Conservation (phyloP, 2,113 vertebrate species). For the Malurus melanocephalus region DNA sequence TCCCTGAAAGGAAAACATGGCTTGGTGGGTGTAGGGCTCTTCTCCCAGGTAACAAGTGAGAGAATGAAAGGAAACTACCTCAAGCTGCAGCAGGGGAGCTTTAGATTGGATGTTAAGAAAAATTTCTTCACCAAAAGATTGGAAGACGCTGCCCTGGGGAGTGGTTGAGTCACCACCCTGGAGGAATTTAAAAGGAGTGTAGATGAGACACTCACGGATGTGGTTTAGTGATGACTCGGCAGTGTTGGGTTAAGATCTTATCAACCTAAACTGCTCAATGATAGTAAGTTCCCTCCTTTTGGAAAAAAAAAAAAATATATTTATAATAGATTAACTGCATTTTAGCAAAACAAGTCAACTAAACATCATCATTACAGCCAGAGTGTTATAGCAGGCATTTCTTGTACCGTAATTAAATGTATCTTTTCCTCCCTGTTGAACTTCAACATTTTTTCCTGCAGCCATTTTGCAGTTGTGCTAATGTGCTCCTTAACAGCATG, state of each 20-base stretch:
- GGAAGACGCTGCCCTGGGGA: neutral
- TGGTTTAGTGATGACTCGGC: accelerated
- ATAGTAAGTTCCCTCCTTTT: neutral
- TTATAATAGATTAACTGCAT: neutral
- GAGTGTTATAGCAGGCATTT: neutral
- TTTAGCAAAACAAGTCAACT: neutral
- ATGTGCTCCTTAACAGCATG: neutral
- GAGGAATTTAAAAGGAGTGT: neutral
- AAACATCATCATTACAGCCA: neutral
- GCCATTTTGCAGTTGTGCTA: neutral
- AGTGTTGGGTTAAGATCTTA: neutral
- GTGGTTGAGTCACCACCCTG: neutral
- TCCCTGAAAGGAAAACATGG: neutral
- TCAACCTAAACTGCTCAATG: neutral
- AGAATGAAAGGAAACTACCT: neutral
- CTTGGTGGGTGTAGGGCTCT: neutral
- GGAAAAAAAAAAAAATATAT: neutral
- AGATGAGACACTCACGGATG: neutral
- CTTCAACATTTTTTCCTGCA: neutral
- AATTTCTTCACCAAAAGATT: neutral
- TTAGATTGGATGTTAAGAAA: neutral
- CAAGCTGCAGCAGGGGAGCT: neutral
- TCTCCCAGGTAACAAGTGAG: neutral
- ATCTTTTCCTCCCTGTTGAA: neutral
- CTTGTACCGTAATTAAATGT: neutral